These are phyloP conservation scores for Pelusios castaneus DNA, from an alignment of 2,113 vertebrate species.

Conservation along the genomic window DNA sequence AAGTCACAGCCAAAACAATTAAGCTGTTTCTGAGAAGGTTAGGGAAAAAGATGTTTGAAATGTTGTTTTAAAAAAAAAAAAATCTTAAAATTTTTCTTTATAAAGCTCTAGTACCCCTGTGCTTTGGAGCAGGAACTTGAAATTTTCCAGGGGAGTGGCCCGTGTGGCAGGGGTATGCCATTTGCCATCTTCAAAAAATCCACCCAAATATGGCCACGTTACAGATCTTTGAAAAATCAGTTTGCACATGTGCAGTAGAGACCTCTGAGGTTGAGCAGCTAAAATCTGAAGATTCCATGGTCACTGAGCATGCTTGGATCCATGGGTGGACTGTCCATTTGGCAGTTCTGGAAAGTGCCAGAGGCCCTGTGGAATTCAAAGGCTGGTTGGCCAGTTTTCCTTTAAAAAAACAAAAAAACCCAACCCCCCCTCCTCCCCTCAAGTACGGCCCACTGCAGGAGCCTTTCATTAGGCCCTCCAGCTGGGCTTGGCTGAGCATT, in stretches of 20 bases:
- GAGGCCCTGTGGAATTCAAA: too few relatives aligned
- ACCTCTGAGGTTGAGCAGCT: not conserved
- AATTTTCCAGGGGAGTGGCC: not conserved
- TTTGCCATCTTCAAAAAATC: not conserved
- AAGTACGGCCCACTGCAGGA: too few relatives aligned
- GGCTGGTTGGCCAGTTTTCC: too few relatives aligned
- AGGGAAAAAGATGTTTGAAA: not conserved
- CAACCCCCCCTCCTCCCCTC: too few relatives aligned
- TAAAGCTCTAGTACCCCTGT: not conserved
- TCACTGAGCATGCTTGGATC: not conserved
- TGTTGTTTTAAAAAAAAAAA: not conserved
- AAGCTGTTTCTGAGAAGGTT: not conserved
- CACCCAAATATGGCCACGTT: not conserved
- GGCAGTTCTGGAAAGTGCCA: too few relatives aligned
- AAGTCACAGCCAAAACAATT: not conserved
- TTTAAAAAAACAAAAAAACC: too few relatives aligned
- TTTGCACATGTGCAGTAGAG: not conserved
- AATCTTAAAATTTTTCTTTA: not conserved
- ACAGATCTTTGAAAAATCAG: not conserved
- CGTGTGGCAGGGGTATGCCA: not conserved
- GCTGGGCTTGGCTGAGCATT: too few relatives aligned
- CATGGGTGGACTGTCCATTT: too few relatives aligned
- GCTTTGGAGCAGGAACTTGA: not conserved
- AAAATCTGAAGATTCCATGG: not conserved
- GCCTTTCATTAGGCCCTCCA: too few relatives aligned